These are phyloP conservation scores for Dinothrombium tinctorium DNA, from an alignment of 1,140 invertebrate species.

Conservation along the genomic window DNA sequence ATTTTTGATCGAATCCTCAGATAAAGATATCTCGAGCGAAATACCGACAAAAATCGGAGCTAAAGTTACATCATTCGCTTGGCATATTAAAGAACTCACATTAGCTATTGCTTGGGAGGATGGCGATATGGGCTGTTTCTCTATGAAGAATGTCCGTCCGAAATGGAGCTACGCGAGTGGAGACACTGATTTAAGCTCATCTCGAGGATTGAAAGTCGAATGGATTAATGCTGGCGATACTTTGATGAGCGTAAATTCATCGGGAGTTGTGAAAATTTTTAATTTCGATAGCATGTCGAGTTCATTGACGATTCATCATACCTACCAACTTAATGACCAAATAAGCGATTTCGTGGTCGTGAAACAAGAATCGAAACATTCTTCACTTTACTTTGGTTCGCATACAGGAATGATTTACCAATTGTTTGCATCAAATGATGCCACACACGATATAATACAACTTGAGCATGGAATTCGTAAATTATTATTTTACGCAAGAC, in stretches of 20 bases:
- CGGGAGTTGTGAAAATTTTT: neutral
- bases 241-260: neutral
- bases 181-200: neutral
- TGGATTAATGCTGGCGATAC: neutral
- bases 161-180: neutral
- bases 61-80: slow-evolving; percentile 50
- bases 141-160: neutral
- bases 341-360: neutral
- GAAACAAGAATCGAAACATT: neutral
- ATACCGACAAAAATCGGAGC: slow-evolving; percentile 42
- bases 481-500: slow-evolving; percentile 43
- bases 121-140: slow-evolving; percentile 43
- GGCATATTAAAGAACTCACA: slow-evolving; percentile 63
- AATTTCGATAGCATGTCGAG: neutral
- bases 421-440: neutral
- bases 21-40: neutral
- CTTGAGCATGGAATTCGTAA: slow-evolving; percentile 37
- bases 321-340: slow-evolving; percentile 5
- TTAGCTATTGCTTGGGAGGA: slow-evolving; percentile 71
- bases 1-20: slow-evolving; percentile 44
- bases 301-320: neutral
- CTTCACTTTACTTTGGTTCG: neutral
- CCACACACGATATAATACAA: slow-evolving; percentile 49
- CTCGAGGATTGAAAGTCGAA: neutral
- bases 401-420: slow-evolving; percentile 3